phyloP scores from a whole-genome alignment of 2,797 vertebrate genomes.

The Dicrostonyx torquatus region DNA sequence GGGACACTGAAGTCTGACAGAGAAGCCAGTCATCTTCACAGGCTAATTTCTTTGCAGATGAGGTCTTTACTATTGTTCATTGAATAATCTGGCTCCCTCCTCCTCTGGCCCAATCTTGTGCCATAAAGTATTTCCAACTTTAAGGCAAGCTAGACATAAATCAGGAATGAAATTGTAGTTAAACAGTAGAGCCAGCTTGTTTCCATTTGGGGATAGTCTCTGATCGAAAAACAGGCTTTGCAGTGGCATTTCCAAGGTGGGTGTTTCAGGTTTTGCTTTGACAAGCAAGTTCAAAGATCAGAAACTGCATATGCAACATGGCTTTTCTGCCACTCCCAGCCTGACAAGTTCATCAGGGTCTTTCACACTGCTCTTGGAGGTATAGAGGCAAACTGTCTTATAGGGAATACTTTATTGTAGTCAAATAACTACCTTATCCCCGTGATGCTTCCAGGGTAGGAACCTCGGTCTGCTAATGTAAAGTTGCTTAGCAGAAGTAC shows the following conservation, averaged over 20 bases:
- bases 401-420: constrained; percentile 78
- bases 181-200: constrained; percentile 60
- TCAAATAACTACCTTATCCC: constrained; percentile 78
- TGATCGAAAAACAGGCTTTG: constrained; percentile 68
- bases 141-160: constrained; percentile 54
- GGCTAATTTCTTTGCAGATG: constrained; percentile 71
- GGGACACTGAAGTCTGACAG: constrained; percentile 74
- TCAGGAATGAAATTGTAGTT: constrained; percentile 65
- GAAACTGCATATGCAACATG: constrained; percentile 31
- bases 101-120: constrained; percentile 25
- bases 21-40: constrained; percentile 75
- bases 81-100: constrained; percentile 49
- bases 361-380: constrained; percentile 69
- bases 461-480: constrained; percentile 76
- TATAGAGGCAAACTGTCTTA: constrained; percentile 57
- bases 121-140: constrained; percentile 58
- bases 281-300: constrained; percentile 61
- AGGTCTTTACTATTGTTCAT: constrained; percentile 73
- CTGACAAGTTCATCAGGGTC: constrained; percentile 40
- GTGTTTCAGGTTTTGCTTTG: constrained; percentile 64
- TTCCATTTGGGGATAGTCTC: constrained; percentile 67
- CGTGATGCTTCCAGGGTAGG: constrained; percentile 66
- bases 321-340: constrained; percentile 50
- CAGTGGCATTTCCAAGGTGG: constrained; percentile 67
- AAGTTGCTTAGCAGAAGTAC: constrained; percentile 75